Conservation (phyloP, 2,113 vertebrate genomes). For the Synchiropus splendidus region DNA sequence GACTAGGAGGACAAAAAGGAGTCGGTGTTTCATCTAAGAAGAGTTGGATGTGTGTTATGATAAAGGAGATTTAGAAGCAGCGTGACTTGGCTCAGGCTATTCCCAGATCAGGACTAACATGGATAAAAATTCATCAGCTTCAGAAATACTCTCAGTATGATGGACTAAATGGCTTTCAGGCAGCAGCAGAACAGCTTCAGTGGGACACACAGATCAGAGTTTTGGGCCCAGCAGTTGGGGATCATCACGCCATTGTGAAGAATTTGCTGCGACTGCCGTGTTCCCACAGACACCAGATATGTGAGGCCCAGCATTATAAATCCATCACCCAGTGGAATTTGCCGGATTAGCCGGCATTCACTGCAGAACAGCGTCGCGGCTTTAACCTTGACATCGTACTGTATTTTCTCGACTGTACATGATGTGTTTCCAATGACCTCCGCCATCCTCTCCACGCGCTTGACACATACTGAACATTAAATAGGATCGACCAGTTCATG, state of each 20-base stretch:
- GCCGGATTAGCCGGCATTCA: background rate
- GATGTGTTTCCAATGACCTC: conserved; percentile 1
- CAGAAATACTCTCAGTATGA: no score
- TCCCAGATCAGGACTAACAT: no score
- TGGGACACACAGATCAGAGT: background rate
- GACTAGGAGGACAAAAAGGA: no score
- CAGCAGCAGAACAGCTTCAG: background rate
- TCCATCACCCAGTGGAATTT: background rate
- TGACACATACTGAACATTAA: conserved; percentile 33
- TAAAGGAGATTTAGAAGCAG: no score
- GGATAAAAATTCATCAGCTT: no score
- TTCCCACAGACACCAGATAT: no score
- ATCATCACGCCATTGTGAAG: background rate
- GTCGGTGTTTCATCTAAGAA: no score
- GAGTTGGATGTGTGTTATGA: no score
- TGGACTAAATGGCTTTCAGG: background rate
- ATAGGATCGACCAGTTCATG: conserved; percentile 47
- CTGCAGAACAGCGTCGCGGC: background rate
- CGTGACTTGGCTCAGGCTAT: no score
- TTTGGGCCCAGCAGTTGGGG: background rate
- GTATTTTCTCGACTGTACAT: no score
- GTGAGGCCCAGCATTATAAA: background rate
- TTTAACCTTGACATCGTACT: background rate
- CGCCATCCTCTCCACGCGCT: conserved; percentile 34
- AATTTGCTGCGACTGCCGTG: no score